Evolutionary conservation across 2,888 invertebrate genomes (phyloP).

Genomic region (Clivina fossor): DNA sequence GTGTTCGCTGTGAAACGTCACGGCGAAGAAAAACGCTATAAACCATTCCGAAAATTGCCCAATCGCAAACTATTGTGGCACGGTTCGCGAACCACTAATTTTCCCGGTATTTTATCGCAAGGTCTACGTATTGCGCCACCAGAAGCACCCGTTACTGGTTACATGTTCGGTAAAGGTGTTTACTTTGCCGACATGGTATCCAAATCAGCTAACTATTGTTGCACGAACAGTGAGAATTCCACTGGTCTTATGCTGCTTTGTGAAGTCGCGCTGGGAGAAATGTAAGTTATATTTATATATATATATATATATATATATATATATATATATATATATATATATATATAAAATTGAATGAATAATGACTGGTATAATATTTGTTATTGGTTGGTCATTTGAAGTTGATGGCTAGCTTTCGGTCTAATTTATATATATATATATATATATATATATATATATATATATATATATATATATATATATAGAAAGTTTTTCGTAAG

Average conservation of each 20-base stretch:
- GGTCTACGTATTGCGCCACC: conserved; percentile 96
- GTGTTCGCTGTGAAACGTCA: conserved; percentile 73
- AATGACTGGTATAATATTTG: too few species aligned
- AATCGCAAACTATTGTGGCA: conserved; percentile 94
- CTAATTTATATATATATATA: too few species aligned
- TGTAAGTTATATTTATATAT: too few species aligned
- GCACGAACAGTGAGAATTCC: conserved; percentile 66
- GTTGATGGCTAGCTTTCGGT: too few species aligned
- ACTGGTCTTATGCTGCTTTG: conserved; percentile 88
- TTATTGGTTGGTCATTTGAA: too few species aligned
- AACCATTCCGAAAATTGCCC: conserved; percentile 82
- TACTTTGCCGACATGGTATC: conserved; percentile 99
- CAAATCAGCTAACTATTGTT: conserved; percentile 97
- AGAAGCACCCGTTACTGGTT: conserved; percentile 92
- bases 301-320: too few species aligned
- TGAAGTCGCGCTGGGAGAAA: conserved; percentile 93
- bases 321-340: too few species aligned
- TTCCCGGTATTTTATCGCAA: conserved; percentile 90
- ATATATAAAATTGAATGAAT: too few species aligned
- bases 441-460: too few species aligned
- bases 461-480: too few species aligned
- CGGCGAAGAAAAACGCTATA: conserved; percentile 77
- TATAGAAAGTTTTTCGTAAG: too few species aligned
- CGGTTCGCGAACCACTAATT: conserved; percentile 94
- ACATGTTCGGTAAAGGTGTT: conserved; percentile 98